Evolutionary conservation across 2,888 invertebrate genomes (phyloP), one percentile per base, ranked within the genome.

Genomic region (Luperina testacea): DNA sequence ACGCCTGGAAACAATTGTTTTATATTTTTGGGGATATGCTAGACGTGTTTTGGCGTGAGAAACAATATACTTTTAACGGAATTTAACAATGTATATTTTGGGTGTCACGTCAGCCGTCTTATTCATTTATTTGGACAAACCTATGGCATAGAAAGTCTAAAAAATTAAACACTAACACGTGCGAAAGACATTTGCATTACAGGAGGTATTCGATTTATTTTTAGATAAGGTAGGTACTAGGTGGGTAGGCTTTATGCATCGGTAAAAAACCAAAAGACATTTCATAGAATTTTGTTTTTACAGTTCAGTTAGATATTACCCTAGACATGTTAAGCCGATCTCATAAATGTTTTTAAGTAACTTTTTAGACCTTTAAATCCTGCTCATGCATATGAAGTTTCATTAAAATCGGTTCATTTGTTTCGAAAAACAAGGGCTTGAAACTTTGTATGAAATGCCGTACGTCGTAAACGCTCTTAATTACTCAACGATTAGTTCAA

Each of bases 1-100:
- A 90, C 82, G 86, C 76, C 77, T 76, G 72, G 81, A 80, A 83
- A 87, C 89, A 90, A 90, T 90, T 90, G 89, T 87, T 88, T 78
- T 78, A 81, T 84, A 80, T 83, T 89, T 87, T 90, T 78, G 87
- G 84, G 79, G 48, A 78, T 81, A 77, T 80, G 68, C 79, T 87
- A 83, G 86, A 75, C 74, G 76, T 81, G 72, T 69, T 77, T 67
- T 51, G 63, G 68, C 84, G 80, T 85, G 79, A 81, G 87, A 87
- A 87, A 70, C 68, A 78, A 75, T 67, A 69, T 48, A 32, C 61
- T 74, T 70, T 63, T 68, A 45, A 59, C 9, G 74, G 69, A 77
- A 80, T 80, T 67, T 61, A 85, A 85, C 69, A 17, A 74, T 71
- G 72, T 81, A 42, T 72, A 48, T 81, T 80, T 65, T 53, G n/a